Conservation (phyloP, 2,888 invertebrate genomes). For the Hypomecis atomaria region DNA sequence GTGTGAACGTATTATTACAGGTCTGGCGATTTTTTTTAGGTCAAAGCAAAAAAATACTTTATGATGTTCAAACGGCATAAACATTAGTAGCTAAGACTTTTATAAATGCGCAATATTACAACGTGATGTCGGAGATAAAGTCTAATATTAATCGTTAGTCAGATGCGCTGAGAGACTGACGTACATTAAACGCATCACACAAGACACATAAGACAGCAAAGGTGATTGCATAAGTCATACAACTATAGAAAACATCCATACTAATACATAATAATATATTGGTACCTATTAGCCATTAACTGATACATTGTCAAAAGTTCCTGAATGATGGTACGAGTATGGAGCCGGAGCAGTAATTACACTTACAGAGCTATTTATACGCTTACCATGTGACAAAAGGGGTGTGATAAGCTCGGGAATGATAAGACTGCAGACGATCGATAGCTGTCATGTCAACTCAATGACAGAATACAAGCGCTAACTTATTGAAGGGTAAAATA, state of each 20-base stretch:
- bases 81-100: conserved; percentile 27
- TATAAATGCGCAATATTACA: conserved; percentile 27
- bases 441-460: conserved; percentile 33
- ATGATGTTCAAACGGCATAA: conserved; percentile 18
- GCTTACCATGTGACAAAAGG: conserved; percentile 26
- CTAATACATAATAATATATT: neutral
- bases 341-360: conserved; percentile 4
- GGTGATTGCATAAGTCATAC: conserved; percentile 50
- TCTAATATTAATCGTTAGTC: conserved; percentile 63
- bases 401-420: conserved; percentile 48
- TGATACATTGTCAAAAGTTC: conserved; percentile 1
- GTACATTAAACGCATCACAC: conserved; percentile 60
- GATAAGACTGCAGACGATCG: conserved; percentile 43
- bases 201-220: conserved; percentile 56
- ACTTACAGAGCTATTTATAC: neutral
- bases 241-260: conserved; percentile 44
- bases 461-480: neutral
- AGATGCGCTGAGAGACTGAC: conserved; percentile 65
- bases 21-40: neutral
- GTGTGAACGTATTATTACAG: conserved; percentile 3
- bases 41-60: conserved; percentile 11
- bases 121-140: conserved; percentile 22
- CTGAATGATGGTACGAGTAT: conserved; percentile 26
- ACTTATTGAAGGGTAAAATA: too few species aligned
- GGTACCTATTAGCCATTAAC: conserved; percentile 6